Base-by-base conservation (phyloP, 30 jellyfish, hydroid and myxozoan species). In the Hydractinia echinata region DNA sequence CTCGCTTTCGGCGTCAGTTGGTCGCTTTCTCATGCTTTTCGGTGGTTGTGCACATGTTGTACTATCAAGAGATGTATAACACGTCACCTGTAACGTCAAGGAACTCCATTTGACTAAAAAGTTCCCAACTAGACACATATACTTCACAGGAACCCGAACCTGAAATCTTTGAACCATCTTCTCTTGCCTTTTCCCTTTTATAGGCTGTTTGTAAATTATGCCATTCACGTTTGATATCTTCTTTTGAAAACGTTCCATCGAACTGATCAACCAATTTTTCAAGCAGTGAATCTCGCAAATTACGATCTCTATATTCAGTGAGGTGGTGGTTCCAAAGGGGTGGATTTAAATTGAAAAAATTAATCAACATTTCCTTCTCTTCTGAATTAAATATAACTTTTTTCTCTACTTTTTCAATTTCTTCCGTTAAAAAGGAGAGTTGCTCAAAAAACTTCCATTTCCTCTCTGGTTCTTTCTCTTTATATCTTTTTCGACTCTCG, bases 311-410 rank as follows among this genome's bases (percentile, higher is more conserved):
- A 5, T 71, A 71, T 8, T 71, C 81, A 7, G 70, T 6, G 70
- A 71, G 81, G 81, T 71, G 61, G 81, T 71, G 81, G 81, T 71
- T 71, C 81, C 81, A 71, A 56, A 71, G 61, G 81, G 81, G 58
- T 71, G 61, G 81, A 56, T 71, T 71, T 71, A 56, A 71, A 71
- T 5, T 71, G 81, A 71, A 71, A 71, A 71, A 71, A 16, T 5
- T 50, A 71, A 71, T 71, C 48, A n/a, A n/a, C 81, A 71, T 50
- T n/a, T 71, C 81, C 48, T 71, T 71, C 81, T 71, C 81, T n/a
- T 71, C 81, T 56, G 48, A 71, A 15, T 71, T 7, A 56, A 71
- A 71, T 5, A n/a, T n/a, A n/a, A n/a, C n/a, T n/a, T n/a, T n/a
- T n/a, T n/a, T n/a, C n/a, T n/a, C n/a, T n/a, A n/a, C 61, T 71